Evolutionary conservation across 1,140 invertebrate species (phyloP), one percentile per base, ranked within the genome.

Genomic region (Rhizoglyphus robini): DNA sequence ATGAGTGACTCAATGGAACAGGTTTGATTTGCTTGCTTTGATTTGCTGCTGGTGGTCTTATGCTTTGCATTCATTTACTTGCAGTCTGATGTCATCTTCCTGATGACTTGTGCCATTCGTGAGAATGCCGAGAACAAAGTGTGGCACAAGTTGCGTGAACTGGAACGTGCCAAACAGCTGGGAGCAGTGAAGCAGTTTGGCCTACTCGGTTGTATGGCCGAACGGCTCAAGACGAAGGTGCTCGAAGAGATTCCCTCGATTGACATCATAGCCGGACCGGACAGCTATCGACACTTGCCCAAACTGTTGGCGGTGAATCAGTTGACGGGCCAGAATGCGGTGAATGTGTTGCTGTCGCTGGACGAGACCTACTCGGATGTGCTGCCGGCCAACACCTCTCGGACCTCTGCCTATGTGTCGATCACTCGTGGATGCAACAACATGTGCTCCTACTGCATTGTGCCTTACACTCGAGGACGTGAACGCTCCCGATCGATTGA

Each of bases 351-450:
- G 47, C 78, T 98, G 32, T 96, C 93, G 0, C 75, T 91, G n/a
- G 95, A 98, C 73, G 95, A 98, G 79, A 98, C 95, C 0, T 98
- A 98, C 78, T 91, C 92, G 18, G 93, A 97, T 81, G 82, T 98
- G 11, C 85, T 85, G 70, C 93, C 94, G 18, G 85, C 96, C 13
- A 80, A 90, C 72, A 73, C 38, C n/a, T 18, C 54, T 15, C 20
- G 1, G 32, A 41, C 11, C 23, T 61, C 66, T 25, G 62, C 67
- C 8, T 69, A 60, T 58, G 30, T 71, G 38, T 92, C 93, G 18
- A 95, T 97, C 70, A 96, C 96, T 90, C 79, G 94, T 67, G 94
- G 94, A 0, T 98, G 95, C 79, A 90, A 98, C 77, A 98, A 98
- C 72, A 96, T 97, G 92, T 98, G 95, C 72, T 88, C 88, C 18